Evolutionary conservation across 2,888 invertebrate genomes (phyloP).

Genomic region (Temnothorax ravouxi): DNA sequence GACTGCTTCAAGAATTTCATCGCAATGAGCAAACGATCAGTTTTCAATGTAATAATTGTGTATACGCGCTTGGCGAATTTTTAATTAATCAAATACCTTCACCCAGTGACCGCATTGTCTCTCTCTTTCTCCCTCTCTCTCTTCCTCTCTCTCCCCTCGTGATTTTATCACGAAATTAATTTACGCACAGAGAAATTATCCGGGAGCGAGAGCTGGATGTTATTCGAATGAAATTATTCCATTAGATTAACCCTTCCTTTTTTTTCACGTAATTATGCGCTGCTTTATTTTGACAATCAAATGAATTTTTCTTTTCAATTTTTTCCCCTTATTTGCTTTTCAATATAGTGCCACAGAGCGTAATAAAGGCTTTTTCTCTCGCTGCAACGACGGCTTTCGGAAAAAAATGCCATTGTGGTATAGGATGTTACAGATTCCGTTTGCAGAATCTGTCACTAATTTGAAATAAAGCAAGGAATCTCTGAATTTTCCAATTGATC

Average conservation of each 20-base stretch:
- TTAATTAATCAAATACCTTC: slow-evolving; percentile 47
- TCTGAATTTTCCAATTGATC: neutral
- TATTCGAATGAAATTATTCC: slow-evolving; percentile 40
- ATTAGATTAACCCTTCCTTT: slow-evolving; percentile 28
- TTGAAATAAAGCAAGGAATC: neutral
- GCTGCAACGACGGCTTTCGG: neutral
- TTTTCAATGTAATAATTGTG: slow-evolving; percentile 42
- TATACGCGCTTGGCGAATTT: slow-evolving; percentile 26
- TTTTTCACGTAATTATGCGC: slow-evolving; percentile 1
- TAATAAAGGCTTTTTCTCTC: neutral
- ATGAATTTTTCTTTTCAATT: neutral
- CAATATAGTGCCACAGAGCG: neutral
- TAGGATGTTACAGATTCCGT: neutral
- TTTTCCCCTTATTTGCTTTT: neutral
- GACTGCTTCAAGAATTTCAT: slow-evolving; percentile 11
- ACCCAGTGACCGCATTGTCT: neutral
- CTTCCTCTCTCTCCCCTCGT: neutral
- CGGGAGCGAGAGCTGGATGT: neutral
- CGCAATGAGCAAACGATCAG: slow-evolving; percentile 45
- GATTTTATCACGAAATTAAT: slow-evolving; percentile 27
- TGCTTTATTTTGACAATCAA: neutral
- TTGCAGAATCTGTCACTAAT: neutral
- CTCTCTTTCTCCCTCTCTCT: neutral
- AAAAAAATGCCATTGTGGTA: neutral
- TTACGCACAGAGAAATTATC: slow-evolving; percentile 23